Percentiles rank a stretch among this genome's conserved stretches.
Evolutionary conservation across 2,888 invertebrate genomes (phyloP).

Genomic region (Argyresthia goedartella): DNA sequence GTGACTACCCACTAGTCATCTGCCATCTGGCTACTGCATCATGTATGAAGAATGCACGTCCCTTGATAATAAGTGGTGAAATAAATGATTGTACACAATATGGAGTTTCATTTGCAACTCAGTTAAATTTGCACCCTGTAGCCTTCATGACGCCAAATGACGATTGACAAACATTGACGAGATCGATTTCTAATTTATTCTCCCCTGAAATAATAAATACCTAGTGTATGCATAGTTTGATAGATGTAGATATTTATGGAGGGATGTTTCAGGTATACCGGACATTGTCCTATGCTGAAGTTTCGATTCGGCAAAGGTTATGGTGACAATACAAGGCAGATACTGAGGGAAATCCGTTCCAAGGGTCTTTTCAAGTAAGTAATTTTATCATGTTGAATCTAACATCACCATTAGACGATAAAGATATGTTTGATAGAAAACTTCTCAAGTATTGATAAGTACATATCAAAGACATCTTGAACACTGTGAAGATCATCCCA

Average conservation of each 20-base stretch:
- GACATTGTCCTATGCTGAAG: conserved; percentile 79
- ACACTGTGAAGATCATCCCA: background rate
- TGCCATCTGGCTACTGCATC: conserved; percentile 52
- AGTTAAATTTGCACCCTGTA: no score
- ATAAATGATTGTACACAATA: no score
- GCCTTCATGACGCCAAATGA: no score
- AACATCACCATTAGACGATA: no score
- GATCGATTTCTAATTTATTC: no score
- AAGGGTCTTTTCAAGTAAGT: conserved; percentile 61
- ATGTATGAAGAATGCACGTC: conserved; percentile 48
- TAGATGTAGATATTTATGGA: background rate
- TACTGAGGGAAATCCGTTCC: conserved; percentile 69
- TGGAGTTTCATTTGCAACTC: no score
- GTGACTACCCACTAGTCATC: conserved; percentile 54
- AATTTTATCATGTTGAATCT: background rate
- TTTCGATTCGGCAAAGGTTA: conserved; percentile 80
- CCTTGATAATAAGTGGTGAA: no score
- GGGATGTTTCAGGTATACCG: conserved; percentile 71
- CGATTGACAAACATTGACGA: no score
- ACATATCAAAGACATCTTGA: background rate
- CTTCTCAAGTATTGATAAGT: background rate
- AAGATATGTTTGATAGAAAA: no score
- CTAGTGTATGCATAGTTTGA: no score
- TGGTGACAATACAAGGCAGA: conserved; percentile 78
- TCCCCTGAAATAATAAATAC: no score